phyloP scores from a whole-genome alignment of 2,888 invertebrate species.

The Operophtera brumata region DNA sequence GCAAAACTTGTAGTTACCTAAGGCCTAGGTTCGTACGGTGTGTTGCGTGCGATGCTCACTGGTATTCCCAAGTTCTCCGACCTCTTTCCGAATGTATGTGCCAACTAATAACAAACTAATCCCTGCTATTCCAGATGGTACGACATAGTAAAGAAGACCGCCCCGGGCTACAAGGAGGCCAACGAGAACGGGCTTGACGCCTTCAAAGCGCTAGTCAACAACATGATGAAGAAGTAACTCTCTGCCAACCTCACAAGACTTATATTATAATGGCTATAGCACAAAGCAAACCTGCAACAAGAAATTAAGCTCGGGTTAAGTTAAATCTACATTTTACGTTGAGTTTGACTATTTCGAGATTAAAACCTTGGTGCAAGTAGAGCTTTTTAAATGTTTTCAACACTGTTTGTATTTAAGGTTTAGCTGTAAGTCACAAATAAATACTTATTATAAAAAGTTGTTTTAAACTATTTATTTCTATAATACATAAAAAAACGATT shows the following conservation, averaged over 20 bases:
- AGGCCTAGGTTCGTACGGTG: too few species aligned
- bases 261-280: constrained; percentile 28
- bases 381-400: constrained; percentile 25
- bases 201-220: constrained; percentile 74
- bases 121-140: constrained; percentile 59
- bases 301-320: not conserved
- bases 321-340: not conserved
- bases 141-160: constrained; percentile 65
- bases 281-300: constrained; percentile 7
- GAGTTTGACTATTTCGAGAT: not conserved
- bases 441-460: constrained; percentile 24
- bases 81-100: too few species aligned
- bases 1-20: too few species aligned
- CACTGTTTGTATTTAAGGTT: constrained; percentile 47
- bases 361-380: constrained; percentile 7
- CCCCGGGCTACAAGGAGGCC: constrained; percentile 77
- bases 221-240: constrained; percentile 66
- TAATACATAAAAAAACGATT: too few species aligned
- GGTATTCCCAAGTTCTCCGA: too few species aligned
- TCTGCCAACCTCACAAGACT: constrained; percentile 19
- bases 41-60: too few species aligned
- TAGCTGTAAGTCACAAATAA: constrained; percentile 65
- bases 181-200: constrained; percentile 80
- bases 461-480: not conserved
- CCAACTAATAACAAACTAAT: too few species aligned